Percentiles rank a stretch among this genome's conserved stretches.
These are phyloP conservation scores for Brachionus plicatilis DNA, from an alignment of 1,140 invertebrate genomes.

Conservation along the genomic window DNA sequence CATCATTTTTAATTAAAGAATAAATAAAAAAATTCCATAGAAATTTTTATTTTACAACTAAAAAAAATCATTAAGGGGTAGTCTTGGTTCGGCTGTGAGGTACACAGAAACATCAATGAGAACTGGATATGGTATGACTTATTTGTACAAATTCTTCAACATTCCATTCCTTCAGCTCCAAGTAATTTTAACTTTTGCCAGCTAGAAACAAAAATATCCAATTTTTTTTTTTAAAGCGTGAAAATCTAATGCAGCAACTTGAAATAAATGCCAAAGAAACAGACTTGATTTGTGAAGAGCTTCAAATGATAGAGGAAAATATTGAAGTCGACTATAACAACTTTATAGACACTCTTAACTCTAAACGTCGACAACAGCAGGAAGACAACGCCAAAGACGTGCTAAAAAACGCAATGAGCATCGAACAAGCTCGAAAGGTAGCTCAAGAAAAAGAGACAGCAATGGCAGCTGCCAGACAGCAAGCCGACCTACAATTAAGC, in stretches of 20 bases:
- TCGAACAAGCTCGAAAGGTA: constrained; percentile 40
- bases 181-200: constrained; percentile 47
- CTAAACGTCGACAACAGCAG: constrained; percentile 48
- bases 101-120: constrained; percentile 91
- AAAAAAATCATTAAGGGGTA: constrained; percentile 48
- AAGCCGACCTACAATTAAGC: constrained; percentile 11
- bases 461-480: not conserved
- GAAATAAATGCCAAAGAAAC: constrained; percentile 80
- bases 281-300: constrained; percentile 71
- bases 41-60: no score
- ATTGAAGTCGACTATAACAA: constrained; percentile 42
- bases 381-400: constrained; percentile 48
- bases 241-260: constrained; percentile 76
- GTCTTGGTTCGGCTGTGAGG: constrained; percentile 64
- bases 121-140: constrained; percentile 87
- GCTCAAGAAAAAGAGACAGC: constrained; percentile 22
- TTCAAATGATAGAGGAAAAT: constrained; percentile 59
- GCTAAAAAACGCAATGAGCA: constrained; percentile 43
- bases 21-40: not conserved
- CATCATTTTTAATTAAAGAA: no score
- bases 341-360: constrained; percentile 48
- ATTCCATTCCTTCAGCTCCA: constrained; percentile 87
- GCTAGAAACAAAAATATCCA: not conserved
- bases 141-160: constrained; percentile 92
- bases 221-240: constrained; percentile 47